These are phyloP conservation scores for Lepidocyrtoides sp. DNA, from an alignment of 2,888 invertebrate genomes.

Conservation along the genomic window DNA sequence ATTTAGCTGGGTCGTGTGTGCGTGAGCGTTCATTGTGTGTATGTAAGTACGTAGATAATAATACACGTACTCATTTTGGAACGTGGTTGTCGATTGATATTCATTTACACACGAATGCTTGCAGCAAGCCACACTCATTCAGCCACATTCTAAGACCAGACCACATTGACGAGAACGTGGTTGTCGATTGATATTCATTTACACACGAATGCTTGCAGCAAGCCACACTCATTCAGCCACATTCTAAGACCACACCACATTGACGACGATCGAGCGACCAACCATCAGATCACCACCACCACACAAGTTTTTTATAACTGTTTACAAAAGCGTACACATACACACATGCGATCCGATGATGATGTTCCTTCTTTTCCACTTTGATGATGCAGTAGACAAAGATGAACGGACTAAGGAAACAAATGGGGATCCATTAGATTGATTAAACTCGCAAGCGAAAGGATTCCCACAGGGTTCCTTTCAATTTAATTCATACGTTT, in stretches of 20 bases:
- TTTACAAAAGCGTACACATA: slow-evolving; percentile 49
- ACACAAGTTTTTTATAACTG: slow-evolving; percentile 59
- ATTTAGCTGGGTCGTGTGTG: background rate
- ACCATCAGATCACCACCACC: slow-evolving; percentile 23
- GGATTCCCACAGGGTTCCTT: slow-evolving; percentile 80
- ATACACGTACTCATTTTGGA: background rate
- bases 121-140: slow-evolving; percentile 8
- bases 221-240: slow-evolving; percentile 41
- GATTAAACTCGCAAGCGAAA: slow-evolving; percentile 78
- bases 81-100: slow-evolving; percentile 42
- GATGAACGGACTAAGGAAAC: slow-evolving; percentile 77
- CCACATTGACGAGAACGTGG: slow-evolving; percentile 54
- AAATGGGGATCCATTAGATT: slow-evolving; percentile 80
- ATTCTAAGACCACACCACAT: slow-evolving; percentile 14
- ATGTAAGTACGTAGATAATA: background rate
- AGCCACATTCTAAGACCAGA: slow-evolving; percentile 36
- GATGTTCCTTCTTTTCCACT: slow-evolving; percentile 47
- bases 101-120: slow-evolving; percentile 9
- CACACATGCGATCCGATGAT: slow-evolving; percentile 25
- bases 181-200: slow-evolving; percentile 56
- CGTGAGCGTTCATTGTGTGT: no score
- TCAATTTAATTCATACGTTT: slow-evolving; percentile 80
- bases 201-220: background rate
- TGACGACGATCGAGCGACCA: slow-evolving; percentile 25
- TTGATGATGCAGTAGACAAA: slow-evolving; percentile 66